Evolutionary conservation across 1,140 invertebrate genomes (phyloP), one percentile per base, ranked within the genome.

Genomic region (Caerostris extrusa): DNA sequence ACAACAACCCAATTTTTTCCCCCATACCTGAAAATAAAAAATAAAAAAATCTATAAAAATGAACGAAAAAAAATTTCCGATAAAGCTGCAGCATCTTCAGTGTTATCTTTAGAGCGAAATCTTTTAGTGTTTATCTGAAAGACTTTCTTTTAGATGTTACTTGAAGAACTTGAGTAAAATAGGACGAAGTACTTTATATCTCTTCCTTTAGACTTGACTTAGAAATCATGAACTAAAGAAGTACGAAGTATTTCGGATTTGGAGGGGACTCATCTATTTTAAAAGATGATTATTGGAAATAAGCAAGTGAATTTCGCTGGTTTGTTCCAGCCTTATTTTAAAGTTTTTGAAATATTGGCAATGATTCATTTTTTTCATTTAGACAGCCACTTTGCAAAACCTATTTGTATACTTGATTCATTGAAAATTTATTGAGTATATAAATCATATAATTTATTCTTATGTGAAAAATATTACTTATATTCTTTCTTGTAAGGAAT

Each of bases 111-210:
- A 14, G n/a, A 60, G 58, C n/a, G 85, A 57, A 85, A 85, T 85
- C 56, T 85, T 57, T 85, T 85, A 58, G 12, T 85, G 82, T 58
- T 85, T 85, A 56, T 61, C 58, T 50, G 12, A 34, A 87, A 61
- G 85, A 87, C 85, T 64, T 87, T 61, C 34, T 87, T 34, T 77
- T 50, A 57, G 50, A 85, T 85, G 82, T 85, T 85, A n/a, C 19
- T 58, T n/a, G n/a, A 34, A 19, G 34, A 50, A 77, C 71, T 77
- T 77, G 71, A 53, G 61, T 64, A 64, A 64, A 77, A 77, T 50
- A 77, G 53, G 71, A 77, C 53, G 53, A 53, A 77, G 71, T 77
- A 10, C 71, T 77, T 77, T 77, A 50, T 77, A 19, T 50, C 19
- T 77, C 34, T 77, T 53, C 34, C 5, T 10, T 7, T 77, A 61